Evolutionary conservation across 1,140 invertebrate species (phyloP), one percentile per base, ranked within the genome.

Genomic region (Atta cephalotes): DNA sequence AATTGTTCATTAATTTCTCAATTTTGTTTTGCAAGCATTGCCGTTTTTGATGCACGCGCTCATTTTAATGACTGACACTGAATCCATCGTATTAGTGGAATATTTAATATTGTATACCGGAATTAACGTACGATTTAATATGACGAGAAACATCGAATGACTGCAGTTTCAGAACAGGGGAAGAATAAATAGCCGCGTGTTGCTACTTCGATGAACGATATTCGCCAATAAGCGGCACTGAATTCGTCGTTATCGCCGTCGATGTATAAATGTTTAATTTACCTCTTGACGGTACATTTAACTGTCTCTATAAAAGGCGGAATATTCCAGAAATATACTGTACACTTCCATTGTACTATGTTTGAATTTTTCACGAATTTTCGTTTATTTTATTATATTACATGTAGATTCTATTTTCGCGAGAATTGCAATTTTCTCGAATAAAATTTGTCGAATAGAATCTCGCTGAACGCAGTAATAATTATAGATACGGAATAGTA

Each of bases 401-500:
- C 45, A 7, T 21, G 49, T 4, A 39, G 45, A 58, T 21, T 58
- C 25, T 58, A 72, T 60, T 72, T 81, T 58, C 14, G 21, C n/a
- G 78, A 39, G 18, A 56, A n/a, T 35, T n/a, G 25, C 77, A 62
- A 58, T 58, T 60, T 1, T 39, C 31, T 25, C 21, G 21, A 60
- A 60, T 16, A 66, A 72, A 81, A 81, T 81, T 31, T 28, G n/a
- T 6, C 16, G 76, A 49, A 53, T 49, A 49, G n/a, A 35, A 10
- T 70, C 65, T 21, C 49, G 18, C n/a, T 28, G 56, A 49, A n/a
- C 56, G 39, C 56, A 28, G 5, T 62, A 62, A 84, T 76, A 76
- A 84, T 62, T 84, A 76, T 84, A 76, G 70, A 74, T 84, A 76
- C 56, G 7, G 18, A 70, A 3, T 74, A 28, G n/a, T 80, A 80